Evolutionary conservation across 2,797 vertebrate species (phyloP).

Genomic region (Gambelia wislizenii): DNA sequence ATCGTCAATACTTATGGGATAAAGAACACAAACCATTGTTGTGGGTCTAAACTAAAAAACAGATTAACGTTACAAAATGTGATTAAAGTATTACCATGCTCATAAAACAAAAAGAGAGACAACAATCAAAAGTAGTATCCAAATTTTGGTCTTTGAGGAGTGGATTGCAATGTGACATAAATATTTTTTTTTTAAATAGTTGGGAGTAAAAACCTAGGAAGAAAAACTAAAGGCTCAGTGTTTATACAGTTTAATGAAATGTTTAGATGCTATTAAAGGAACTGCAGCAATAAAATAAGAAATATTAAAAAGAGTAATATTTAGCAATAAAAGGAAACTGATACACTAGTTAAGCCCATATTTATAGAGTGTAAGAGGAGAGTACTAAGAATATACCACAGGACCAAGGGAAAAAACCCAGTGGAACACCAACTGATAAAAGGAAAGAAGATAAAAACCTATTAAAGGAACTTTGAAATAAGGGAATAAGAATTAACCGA

Average conservation of each 20-base stretch:
- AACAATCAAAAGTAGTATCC: not conserved
- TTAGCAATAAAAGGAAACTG: not conserved
- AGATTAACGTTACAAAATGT: not conserved
- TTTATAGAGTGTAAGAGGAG: not conserved
- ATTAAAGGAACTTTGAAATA: not conserved
- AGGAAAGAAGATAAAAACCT: not conserved
- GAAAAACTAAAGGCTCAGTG: not conserved
- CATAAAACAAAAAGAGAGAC: not conserved
- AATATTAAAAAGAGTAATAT: not conserved
- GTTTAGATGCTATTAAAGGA: not conserved
- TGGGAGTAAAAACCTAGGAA: not conserved
- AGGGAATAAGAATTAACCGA: not conserved
- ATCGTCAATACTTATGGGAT: not conserved
- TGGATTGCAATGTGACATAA: not conserved
- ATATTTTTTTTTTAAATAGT: not conserved
- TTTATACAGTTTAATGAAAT: not conserved
- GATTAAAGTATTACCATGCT: not conserved
- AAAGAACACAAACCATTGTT: not conserved
- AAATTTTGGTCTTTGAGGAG: not conserved
- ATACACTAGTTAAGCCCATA: not conserved
- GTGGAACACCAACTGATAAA: not conserved
- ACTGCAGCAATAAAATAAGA: not conserved
- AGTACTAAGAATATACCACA: not conserved
- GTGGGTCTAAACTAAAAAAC: not conserved
- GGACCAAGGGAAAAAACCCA: not conserved